Percentiles rank a stretch among this genome's conserved stretches.
These are phyloP conservation scores for Prunella strophiata DNA, from an alignment of 2,797 vertebrate species.

Conservation along the genomic window DNA sequence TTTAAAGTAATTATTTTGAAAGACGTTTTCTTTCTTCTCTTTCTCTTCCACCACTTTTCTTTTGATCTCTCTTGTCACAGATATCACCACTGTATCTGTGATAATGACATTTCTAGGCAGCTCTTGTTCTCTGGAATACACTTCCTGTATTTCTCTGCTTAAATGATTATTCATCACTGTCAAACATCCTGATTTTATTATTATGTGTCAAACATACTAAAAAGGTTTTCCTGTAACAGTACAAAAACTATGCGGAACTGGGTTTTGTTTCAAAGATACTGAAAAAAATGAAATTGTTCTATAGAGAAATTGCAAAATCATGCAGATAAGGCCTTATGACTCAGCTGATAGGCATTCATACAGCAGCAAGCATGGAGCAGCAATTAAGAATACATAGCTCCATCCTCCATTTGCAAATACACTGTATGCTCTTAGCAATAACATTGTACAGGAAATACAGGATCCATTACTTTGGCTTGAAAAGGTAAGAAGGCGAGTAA, in stretches of 20 bases:
- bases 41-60: not conserved
- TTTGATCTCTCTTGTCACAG: not conserved
- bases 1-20: not conserved
- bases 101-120: not conserved
- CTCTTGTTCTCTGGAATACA: not conserved
- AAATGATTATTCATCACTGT: not conserved
- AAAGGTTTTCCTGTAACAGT: not conserved
- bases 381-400: not conserved
- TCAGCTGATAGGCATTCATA: not conserved
- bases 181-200: not conserved
- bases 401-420: conserved; percentile 14
- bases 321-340: not conserved
- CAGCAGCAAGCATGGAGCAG: not conserved
- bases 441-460: not conserved
- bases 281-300: not conserved
- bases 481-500: not conserved
- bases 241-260: not conserved
- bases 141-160: not conserved
- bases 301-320: not conserved
- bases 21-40: not conserved
- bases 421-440: not conserved
- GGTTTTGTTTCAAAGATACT: not conserved
- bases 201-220: not conserved
- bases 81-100: not conserved
- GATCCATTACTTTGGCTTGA: not conserved